Evolutionary conservation across 2,113 vertebrate species (phyloP), one percentile per base, ranked within the genome.

Genomic region (Dendrocopos noguchii): DNA sequence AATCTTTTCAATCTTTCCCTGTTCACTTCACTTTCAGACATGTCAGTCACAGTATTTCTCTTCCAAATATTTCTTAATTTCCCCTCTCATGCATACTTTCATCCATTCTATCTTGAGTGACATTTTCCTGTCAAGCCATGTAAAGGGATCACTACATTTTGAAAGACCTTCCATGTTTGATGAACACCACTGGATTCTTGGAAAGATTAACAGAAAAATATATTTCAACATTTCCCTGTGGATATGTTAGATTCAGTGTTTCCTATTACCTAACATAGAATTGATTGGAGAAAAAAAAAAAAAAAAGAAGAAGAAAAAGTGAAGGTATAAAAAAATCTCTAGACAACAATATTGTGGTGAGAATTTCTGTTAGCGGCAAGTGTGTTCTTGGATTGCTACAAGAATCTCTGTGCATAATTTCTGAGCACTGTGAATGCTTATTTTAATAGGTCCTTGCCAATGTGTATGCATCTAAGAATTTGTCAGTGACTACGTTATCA

Each of bases 281-380:
- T 2, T 39, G 2, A 28, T 6, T 68, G 52, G 52, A 24, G 24
- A 4, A 3, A 31, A 29, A 44, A 57, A n/a, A 34, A 20, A 36
- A 42, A 76, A 11, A 16, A 22, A 50, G 34, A 36, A 36, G 36
- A 36, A 36, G 36, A 36, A 21, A 24, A 21, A 68, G 4, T 25
- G 36, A 70, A 67, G 3, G 1, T 29, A 60, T 46, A 3, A 46
- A 63, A 2, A 39, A 3, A 1, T 0, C 1, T 5, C 15, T n/a
- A 24, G 7, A 53, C 13, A 76, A 24, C 12, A 66, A 65, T 18
- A 42, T 7, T 27, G 19, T 15, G 56, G 24, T 22, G 19, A 85
- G 17, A 80, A 13, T n/a, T 52, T 46, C 17, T 39, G 4, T 52
- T 87, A 33, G 14, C 12, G 12, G 15, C 7, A 84, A 61, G 57